Evolutionary conservation across 92 coral and sea anemone genomes (phyloP).

Genomic region (Phenganax marumi): DNA sequence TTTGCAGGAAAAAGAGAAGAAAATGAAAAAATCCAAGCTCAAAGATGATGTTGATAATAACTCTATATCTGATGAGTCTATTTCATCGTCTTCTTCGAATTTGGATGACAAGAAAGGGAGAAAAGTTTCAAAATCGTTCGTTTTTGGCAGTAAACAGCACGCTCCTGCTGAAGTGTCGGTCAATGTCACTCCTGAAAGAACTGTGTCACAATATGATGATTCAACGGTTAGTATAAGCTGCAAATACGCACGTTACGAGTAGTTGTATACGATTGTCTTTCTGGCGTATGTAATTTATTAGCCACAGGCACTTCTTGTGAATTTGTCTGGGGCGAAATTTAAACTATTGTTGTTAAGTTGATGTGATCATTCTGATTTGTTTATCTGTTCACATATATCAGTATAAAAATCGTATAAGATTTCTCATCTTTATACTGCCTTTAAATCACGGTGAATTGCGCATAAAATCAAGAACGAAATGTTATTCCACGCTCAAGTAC

Average conservation of each 20-base stretch:
- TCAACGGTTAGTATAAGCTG: conserved; percentile 63
- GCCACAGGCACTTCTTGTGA: no score
- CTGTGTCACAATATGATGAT: conserved; percentile 65
- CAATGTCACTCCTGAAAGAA: conserved; percentile 91
- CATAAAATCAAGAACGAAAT: no score
- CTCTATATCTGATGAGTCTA: conserved; percentile 80
- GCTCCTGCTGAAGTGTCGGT: conserved; percentile 96
- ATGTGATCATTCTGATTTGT: no score
- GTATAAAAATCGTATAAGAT: no score
- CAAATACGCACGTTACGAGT: neutral
- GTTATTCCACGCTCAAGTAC: no score
- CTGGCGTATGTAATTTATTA: no score
- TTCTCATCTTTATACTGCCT: no score
- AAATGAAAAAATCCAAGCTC: conserved; percentile 43
- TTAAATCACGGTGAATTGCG: no score
- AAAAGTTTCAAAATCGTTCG: conserved; percentile 76
- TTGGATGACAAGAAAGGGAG: conserved; percentile 70
- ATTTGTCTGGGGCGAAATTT: no score
- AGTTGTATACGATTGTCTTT: neutral
- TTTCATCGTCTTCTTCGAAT: conserved; percentile 84
- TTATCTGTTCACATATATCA: no score
- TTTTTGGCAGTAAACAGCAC: conserved; percentile 86
- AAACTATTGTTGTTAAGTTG: no score
- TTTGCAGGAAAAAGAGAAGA: conserved; percentile 58
- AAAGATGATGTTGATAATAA: conserved; percentile 21